These are phyloP conservation scores for Pseudomyrmex gracilis DNA, from an alignment of 1,140 invertebrate species.

Conservation along the genomic window DNA sequence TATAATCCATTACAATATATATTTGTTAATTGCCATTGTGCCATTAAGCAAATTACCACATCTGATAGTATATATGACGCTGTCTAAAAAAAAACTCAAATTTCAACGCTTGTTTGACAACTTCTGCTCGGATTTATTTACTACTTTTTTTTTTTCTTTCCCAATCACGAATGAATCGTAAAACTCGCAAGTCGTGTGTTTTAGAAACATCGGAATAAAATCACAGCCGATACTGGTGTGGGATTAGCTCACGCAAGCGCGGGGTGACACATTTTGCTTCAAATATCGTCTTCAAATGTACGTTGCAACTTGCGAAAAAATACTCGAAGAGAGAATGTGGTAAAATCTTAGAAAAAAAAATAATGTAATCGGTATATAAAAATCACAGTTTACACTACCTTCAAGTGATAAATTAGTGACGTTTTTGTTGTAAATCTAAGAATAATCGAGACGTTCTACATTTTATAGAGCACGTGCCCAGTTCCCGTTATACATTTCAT, in stretches of 20 bases:
- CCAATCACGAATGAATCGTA: background rate
- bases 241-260: background rate
- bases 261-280: too few relatives aligned
- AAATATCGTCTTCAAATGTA: too few relatives aligned
- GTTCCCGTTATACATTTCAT: background rate
- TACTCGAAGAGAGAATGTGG: too few relatives aligned
- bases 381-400: too few relatives aligned
- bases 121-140: too few relatives aligned
- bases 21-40: conserved; percentile 26
- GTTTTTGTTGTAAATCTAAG: background rate
- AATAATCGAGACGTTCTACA: background rate
- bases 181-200: background rate
- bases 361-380: too few relatives aligned
- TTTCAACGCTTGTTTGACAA: too few relatives aligned
- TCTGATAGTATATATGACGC: background rate
- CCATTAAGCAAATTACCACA: conserved; percentile 10
- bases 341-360: too few relatives aligned
- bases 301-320: too few relatives aligned
- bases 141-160: background rate
- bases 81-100: background rate
- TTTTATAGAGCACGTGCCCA: background rate
- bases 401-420: background rate
- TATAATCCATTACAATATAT: background rate
- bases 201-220: background rate
- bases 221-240: background rate